Evolutionary conservation across 2,888 invertebrate genomes (phyloP), one percentile per base, ranked within the genome.

Genomic region (Glyphotaelius pellucidus): DNA sequence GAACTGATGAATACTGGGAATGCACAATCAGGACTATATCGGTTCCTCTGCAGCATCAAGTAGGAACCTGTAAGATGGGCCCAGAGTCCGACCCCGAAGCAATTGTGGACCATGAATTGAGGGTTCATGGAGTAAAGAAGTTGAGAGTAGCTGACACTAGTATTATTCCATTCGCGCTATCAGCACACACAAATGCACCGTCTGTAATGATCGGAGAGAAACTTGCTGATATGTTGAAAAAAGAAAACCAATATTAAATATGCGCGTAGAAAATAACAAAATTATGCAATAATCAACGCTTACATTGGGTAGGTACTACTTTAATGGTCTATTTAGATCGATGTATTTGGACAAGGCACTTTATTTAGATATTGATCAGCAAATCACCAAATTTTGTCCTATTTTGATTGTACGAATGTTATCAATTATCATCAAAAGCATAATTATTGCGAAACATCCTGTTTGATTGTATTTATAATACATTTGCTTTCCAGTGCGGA

Each of bases 31-130:
- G 97, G 19, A 96, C 96, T 30, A 95, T 97, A 67, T 96, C 97
- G 0, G 96, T 96, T 31, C 97, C 97, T 0, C 94, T 97, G 80
- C 97, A 97, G 94, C 97, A 97, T 94, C 97, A 97, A 94, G 96
- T 97, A 92, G 97, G 97, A 7, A 97, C 97, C 0, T 97, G 97
- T 93, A 97, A 97, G 94, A 98, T 98, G 98, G 98, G 98, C 0
- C 97, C 97, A 0, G 94, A 94, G 0, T 95, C 94, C 0, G 97
- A 98, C 94, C 96, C 96, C 0, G 95, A 95, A 0, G 97, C 97
- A 0, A 97, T 98, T 1, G 97, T 97, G 0, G 97, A 97, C 94
- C 96, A 96, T 2, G 95, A 97, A 93, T 94, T 97, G 32, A 95
- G 96, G 93, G 97, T 97, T 0, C 95, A 97, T 93, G 97, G 97